Conservation (phyloP, 2,113 vertebrate genomes). For the Pelmatolapia mariae region DNA sequence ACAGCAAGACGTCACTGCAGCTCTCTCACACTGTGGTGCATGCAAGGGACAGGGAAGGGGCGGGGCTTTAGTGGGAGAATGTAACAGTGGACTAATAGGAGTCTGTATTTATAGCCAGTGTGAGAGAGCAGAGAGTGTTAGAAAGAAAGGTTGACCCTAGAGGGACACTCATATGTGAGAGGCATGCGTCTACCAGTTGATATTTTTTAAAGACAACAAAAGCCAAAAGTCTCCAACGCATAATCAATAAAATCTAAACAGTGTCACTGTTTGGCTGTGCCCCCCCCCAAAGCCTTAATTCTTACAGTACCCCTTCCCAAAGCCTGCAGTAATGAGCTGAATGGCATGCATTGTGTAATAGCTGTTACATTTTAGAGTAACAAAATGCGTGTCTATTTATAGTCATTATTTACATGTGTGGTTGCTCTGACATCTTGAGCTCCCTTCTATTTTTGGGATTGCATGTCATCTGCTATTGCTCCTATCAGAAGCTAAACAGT, state of each 20-base stretch:
- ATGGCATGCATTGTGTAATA: background rate
- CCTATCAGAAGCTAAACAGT: background rate
- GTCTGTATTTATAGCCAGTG: constrained; percentile 54
- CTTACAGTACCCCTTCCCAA: background rate
- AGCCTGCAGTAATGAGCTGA: background rate
- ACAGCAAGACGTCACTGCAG: constrained; percentile 54
- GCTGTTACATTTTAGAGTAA: background rate
- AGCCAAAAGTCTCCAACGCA: background rate
- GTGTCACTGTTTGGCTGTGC: background rate
- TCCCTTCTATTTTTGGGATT: background rate
- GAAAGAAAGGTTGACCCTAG: constrained; percentile 15
- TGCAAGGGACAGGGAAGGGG: constrained; percentile 3
- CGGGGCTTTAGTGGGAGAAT: constrained; percentile 47
- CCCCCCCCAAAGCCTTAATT: background rate
- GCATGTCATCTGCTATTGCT: background rate
- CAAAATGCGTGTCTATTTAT: background rate
- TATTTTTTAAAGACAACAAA: background rate
- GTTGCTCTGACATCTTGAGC: background rate
- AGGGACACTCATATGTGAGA: background rate
- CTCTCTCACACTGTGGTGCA: constrained; percentile 20
- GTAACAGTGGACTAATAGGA: constrained; percentile 42
- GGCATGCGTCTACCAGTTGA: background rate
- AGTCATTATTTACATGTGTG: background rate
- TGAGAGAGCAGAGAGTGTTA: constrained; percentile 10
- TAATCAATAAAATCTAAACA: background rate